Evolutionary conservation across 2,888 invertebrate genomes (phyloP).

Genomic region (Enchytraeus crypticus): DNA sequence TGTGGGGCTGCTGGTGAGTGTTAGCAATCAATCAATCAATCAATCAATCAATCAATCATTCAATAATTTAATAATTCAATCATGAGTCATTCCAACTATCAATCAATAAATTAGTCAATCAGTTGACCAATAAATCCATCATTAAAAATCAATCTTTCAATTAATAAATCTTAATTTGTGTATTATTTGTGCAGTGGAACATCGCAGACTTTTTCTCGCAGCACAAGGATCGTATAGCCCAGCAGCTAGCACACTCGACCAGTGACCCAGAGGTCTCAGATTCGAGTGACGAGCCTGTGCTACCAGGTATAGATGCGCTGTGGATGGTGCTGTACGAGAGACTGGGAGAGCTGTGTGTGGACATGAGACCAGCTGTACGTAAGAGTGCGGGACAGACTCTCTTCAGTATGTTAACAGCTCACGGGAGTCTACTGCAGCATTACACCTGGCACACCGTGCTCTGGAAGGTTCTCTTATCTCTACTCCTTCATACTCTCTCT

Average conservation of each 20-base stretch:
- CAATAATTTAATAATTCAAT: not conserved
- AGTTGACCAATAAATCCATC: not conserved
- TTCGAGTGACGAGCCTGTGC: not conserved
- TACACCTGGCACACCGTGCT: slow-evolving; percentile 88
- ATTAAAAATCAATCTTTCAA: not conserved
- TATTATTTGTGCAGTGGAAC: slow-evolving; percentile 71
- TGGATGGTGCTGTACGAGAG: slow-evolving; percentile 80
- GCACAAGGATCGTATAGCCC: slow-evolving; percentile 62
- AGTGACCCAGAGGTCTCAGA: not conserved
- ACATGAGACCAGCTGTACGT: slow-evolving; percentile 85
- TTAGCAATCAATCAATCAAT: too few species aligned
- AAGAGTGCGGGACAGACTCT: slow-evolving; percentile 95
- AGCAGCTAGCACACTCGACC: slow-evolving; percentile 7
- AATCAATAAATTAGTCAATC: too few species aligned
- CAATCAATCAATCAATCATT: not conserved
- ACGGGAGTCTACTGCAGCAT: slow-evolving; percentile 75
- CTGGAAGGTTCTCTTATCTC: slow-evolving; percentile 64
- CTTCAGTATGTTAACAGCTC: slow-evolving; percentile 92
- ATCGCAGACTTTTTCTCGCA: slow-evolving; percentile 95
- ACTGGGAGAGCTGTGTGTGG: slow-evolving; percentile 69
- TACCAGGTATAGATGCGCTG: slow-evolving; percentile 70
- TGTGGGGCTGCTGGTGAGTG: slow-evolving; percentile 83
- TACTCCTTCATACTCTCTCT: too few species aligned
- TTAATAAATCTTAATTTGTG: too few species aligned
- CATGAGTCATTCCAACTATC: not conserved